Percentiles rank a stretch among this genome's conserved stretches.
Conservation (phyloP, 2,797 vertebrate genomes). For the Siniperca obscura region DNA sequence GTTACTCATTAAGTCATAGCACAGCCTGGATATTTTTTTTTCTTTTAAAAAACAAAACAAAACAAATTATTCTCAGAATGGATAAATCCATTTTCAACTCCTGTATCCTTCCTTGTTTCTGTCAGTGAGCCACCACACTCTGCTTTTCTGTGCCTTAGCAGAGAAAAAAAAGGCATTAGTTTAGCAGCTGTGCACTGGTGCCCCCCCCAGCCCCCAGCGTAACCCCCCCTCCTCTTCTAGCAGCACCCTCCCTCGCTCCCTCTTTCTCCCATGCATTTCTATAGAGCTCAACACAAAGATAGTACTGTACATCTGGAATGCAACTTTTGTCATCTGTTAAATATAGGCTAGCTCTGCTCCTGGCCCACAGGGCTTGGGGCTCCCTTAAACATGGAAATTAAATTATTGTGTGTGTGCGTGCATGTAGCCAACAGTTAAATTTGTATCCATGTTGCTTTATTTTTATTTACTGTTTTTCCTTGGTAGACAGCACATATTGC, state of each 20-base stretch:
- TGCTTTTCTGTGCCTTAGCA: constrained; percentile 71
- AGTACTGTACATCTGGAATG: constrained; percentile 88
- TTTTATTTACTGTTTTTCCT: constrained; percentile 33
- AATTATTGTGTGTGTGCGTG: constrained; percentile 71
- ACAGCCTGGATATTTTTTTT: constrained; percentile 17
- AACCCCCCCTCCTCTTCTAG: constrained; percentile 66
- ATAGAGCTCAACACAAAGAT: constrained; percentile 86
- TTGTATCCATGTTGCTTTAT: constrained; percentile 26
- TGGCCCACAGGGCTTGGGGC: constrained; percentile 74
- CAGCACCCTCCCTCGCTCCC: constrained; percentile 39
- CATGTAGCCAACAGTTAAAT: constrained; percentile 57
- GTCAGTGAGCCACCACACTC: constrained; percentile 66
- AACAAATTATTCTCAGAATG: constrained; percentile 53
- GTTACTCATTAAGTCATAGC: constrained; percentile 54
- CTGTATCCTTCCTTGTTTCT: constrained; percentile 60
- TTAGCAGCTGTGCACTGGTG: constrained; percentile 86
- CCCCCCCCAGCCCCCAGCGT: constrained; percentile 63
- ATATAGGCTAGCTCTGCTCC: constrained; percentile 80
- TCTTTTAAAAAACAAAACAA: neutral
- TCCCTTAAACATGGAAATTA: constrained; percentile 83
- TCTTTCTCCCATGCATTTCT: constrained; percentile 83
- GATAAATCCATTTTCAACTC: constrained; percentile 64
- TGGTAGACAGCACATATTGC: constrained; percentile 22
- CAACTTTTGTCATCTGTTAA: constrained; percentile 89
- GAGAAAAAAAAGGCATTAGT: constrained; percentile 78